phyloP scores from a whole-genome alignment of 2,888 invertebrate genomes.

The Drosophila parthenogenetica region DNA sequence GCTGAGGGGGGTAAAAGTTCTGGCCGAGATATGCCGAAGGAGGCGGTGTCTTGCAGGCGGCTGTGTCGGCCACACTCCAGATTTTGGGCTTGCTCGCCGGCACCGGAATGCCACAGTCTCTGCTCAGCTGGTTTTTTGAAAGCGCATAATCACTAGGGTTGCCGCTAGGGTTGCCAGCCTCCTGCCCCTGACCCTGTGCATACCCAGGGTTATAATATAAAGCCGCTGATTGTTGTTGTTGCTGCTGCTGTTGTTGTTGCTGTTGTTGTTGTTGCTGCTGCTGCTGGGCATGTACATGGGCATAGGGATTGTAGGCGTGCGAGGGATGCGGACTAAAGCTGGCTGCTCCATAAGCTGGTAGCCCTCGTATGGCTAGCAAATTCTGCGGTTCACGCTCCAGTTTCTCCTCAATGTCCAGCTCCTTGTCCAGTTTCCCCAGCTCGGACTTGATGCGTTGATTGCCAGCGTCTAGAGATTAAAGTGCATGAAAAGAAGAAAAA shows the following conservation, averaged over 20 bases:
- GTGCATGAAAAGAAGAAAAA: constrained; percentile 39
- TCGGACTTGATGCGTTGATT: constrained; percentile 87
- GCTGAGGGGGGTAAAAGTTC: constrained; percentile 79
- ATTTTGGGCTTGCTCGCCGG: constrained; percentile 97
- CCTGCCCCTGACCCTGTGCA: constrained; percentile 67
- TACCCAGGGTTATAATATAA: constrained; percentile 70
- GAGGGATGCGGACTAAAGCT: constrained; percentile 57
- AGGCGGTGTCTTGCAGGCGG: constrained; percentile 90
- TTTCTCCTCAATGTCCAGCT: constrained; percentile 90
- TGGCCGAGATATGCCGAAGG: constrained; percentile 79
- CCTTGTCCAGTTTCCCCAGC: constrained; percentile 88
- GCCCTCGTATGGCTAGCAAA: constrained; percentile 69
- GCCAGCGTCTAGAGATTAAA: constrained; percentile 72
- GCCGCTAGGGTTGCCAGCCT: constrained; percentile 73
- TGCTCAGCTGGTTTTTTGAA: constrained; percentile 87
- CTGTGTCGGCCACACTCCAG: constrained; percentile 96
- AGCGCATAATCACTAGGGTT: constrained; percentile 84
- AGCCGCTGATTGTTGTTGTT: constrained; percentile 78
- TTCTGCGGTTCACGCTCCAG: constrained; percentile 89
- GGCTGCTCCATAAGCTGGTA: constrained; percentile 64
- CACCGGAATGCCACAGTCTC: constrained; percentile 93
- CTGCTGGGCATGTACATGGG: constrained; percentile 70
- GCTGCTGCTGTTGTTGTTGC: constrained; percentile 53
- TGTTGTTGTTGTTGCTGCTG: constrained; percentile 60
- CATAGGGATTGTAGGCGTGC: constrained; percentile 65